These are phyloP conservation scores for Nesometra sesokonis DNA, from an alignment of 35 echinoderm and acorn worm genomes.

Conservation along the genomic window DNA sequence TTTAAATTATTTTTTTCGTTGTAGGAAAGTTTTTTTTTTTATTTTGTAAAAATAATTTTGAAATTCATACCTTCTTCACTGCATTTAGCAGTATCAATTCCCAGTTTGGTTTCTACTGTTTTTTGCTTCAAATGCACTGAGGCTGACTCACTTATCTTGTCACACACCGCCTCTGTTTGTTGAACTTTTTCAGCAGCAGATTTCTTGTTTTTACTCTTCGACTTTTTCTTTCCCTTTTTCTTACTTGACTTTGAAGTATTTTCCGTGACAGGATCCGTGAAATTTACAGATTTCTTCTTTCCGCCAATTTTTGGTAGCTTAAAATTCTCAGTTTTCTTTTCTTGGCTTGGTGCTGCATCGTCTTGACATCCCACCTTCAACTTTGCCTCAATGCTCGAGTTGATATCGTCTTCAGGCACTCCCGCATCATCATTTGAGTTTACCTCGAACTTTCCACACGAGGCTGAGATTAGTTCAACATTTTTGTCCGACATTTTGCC, in stretches of 20 bases:
- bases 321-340: not conserved
- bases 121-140: too few species aligned
- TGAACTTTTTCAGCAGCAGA: too few species aligned
- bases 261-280: not conserved
- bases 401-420: not conserved
- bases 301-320: not conserved
- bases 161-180: too few species aligned
- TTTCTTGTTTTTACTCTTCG: not conserved
- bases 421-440: not conserved
- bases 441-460: not conserved
- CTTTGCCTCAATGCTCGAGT: not conserved
- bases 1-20: too few species aligned
- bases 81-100: too few species aligned
- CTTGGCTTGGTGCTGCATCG: not conserved
- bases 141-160: too few species aligned
- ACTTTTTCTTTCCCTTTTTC: not conserved
- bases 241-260: not conserved
- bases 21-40: too few species aligned
- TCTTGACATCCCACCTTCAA: not conserved
- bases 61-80: too few species aligned
- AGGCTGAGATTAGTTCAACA: not conserved
- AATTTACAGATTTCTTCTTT: not conserved
- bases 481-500: not conserved
- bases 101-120: too few species aligned
- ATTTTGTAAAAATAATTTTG: too few species aligned